Percentiles rank a stretch among this genome's conserved stretches.
phyloP scores from a whole-genome alignment of 1,140 invertebrate species.

The Grapholita molesta region DNA sequence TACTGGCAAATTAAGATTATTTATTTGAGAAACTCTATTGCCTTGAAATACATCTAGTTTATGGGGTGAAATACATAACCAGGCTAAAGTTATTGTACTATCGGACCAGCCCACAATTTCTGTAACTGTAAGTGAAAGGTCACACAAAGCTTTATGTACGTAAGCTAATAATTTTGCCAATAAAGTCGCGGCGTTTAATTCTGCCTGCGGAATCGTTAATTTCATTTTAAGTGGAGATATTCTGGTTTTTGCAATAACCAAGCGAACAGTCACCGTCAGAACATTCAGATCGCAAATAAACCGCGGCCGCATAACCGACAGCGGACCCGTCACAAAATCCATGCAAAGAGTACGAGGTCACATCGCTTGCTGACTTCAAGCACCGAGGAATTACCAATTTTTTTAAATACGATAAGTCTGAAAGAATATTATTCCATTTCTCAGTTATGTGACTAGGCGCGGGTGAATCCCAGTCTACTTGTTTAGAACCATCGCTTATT shows the following conservation, averaged over 20 bases:
- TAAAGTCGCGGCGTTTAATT: background rate
- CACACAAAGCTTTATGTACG: background rate
- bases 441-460: background rate
- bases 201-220: background rate
- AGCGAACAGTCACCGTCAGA: background rate
- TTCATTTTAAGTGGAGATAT: background rate
- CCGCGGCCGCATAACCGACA: background rate
- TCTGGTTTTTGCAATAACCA: background rate
- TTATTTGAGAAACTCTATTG: background rate
- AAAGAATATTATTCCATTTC: background rate
- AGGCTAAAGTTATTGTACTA: background rate
- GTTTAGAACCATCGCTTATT: background rate
- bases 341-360: conserved; percentile 11
- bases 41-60: background rate
- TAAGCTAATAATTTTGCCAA: background rate
- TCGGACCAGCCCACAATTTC: background rate
- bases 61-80: background rate
- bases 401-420: background rate
- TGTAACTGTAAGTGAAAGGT: background rate
- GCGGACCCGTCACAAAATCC: conserved; percentile 19
- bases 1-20: too few species aligned
- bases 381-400: conserved; percentile 7
- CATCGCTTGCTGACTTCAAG: background rate
- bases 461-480: background rate
- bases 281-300: background rate